These are phyloP conservation scores for Pangasius djambal DNA, from an alignment of 2,797 vertebrate genomes.

Conservation along the genomic window DNA sequence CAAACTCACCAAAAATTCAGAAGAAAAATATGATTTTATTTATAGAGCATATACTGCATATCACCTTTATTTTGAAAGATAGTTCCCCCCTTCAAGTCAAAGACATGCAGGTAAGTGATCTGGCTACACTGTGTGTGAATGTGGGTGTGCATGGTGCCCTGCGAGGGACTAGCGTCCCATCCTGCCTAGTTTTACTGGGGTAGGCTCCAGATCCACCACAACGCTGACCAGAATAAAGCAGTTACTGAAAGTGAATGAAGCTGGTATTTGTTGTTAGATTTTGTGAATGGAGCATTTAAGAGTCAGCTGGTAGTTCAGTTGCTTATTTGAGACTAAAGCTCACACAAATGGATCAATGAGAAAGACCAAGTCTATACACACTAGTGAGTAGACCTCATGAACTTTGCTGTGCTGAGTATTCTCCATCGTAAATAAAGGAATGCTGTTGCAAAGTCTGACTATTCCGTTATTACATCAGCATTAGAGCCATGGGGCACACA, in stretches of 20 bases:
- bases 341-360: not conserved
- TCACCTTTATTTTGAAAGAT: not conserved
- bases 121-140: not conserved
- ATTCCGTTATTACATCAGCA: not conserved
- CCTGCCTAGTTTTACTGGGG: not conserved
- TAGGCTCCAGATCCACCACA: not conserved
- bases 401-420: not conserved
- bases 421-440: not conserved
- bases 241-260: not conserved
- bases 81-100: not conserved
- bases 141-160: not conserved
- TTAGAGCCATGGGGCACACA: slow-evolving; percentile 17
- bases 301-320: not conserved
- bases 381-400: not conserved
- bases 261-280: not conserved
- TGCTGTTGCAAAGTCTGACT: not conserved
- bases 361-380: not conserved
- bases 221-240: not conserved
- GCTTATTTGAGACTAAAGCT: not conserved
- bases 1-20: not conserved
- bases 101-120: not conserved
- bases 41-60: not conserved
- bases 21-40: not conserved
- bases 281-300: not conserved
- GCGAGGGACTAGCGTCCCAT: not conserved